Evolutionary conservation across 2,888 invertebrate genomes (phyloP), one percentile per base, ranked within the genome.

Genomic region (Himalopsyche anomala): DNA sequence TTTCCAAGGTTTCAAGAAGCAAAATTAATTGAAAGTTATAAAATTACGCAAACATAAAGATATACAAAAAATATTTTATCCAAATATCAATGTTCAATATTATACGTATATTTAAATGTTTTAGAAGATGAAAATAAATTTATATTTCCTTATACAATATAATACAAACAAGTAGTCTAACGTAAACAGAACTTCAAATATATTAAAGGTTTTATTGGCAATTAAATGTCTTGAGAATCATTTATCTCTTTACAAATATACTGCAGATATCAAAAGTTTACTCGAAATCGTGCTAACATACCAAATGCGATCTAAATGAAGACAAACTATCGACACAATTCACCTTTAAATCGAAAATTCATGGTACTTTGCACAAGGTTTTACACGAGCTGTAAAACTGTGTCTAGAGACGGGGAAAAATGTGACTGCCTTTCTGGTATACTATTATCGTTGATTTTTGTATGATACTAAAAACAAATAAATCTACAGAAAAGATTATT

Each of bases 311-410:
- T 80, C 80, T 36, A 38, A 40, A 42, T 80, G 80, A 80, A 80
- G 42, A 80, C 80, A 80, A 80, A 80, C 80, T 80, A 80, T 42
- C 80, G 40, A 80, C 40, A 80, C 80, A n/a, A 80, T 36, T 80
- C 42, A 80, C 80, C 80, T 38, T 80, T 42, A 80, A 80, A 80
- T 80, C 42, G 80, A 42, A 80, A 40, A 80, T 80, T 80, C 40
- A 80, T 80, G 38, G 62, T 6, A 62, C 62, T 62, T 62, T 62
- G 28, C 62, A 62, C 62, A 28, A 62, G 19, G 62, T 62, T 62
- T 62, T 62, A 11, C 62, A 62, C 19, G n/a, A 62, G 62, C 62
- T 62, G 19, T 62, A 62, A 51, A 62, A 62, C 62, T 62, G 19
- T 62, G 62, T 62, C 62, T 62, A 11, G 19, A 62, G 28, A 62